Percentiles rank a stretch among this genome's conserved stretches.
Evolutionary conservation across 2,888 invertebrate species (phyloP).

Genomic region (Acholoe squamosa): DNA sequence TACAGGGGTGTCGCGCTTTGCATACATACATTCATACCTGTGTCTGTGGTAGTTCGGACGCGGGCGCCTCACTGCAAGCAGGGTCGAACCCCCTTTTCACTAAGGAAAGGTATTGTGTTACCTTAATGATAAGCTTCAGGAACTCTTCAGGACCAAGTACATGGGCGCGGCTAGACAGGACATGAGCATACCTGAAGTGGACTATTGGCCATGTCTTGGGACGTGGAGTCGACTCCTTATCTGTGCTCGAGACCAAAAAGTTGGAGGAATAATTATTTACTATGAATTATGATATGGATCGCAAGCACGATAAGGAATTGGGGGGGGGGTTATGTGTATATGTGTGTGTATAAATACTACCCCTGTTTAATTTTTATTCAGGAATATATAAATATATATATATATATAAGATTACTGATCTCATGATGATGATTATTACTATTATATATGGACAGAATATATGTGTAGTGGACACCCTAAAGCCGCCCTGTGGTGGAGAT

Average conservation of each 20-base stretch:
- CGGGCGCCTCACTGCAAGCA: conserved; percentile 2
- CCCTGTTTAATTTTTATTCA: conserved; percentile 43
- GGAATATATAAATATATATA: conserved; percentile 47
- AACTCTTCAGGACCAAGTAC: not conserved
- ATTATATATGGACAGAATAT: conserved; percentile 33
- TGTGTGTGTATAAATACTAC: conserved; percentile 22
- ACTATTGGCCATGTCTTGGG: not conserved
- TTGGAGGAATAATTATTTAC: not conserved
- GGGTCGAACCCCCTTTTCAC: not conserved
- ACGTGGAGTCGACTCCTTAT: not conserved
- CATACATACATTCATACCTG: conserved; percentile 6
- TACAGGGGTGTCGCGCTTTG: not conserved
- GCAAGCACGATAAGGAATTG: conserved; percentile 29
- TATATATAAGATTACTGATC: conserved; percentile 47
- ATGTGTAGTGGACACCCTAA: not conserved
- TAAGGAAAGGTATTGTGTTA: not conserved
- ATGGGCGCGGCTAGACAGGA: not conserved
- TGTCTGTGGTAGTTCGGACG: not conserved
- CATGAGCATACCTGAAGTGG: not conserved
- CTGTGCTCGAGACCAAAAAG: conserved; percentile 36
- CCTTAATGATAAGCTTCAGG: conserved; percentile 17
- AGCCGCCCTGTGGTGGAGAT: conserved; percentile 29
- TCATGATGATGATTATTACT: conserved; percentile 7
- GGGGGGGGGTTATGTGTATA: not conserved
- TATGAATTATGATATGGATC: not conserved